phyloP scores from a whole-genome alignment of 2,888 invertebrate genomes.

The Bombylius discolor region DNA sequence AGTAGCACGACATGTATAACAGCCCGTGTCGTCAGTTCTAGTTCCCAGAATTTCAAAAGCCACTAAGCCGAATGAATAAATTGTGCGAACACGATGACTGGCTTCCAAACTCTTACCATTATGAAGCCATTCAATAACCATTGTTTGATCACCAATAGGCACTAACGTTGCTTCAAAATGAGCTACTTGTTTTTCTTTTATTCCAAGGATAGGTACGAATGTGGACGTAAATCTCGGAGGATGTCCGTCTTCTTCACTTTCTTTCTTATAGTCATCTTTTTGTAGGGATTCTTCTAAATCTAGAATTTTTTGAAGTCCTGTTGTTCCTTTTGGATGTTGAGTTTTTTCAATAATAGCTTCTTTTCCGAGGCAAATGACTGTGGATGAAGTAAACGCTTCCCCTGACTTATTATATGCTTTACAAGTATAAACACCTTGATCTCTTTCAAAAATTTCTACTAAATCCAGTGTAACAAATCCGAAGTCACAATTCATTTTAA shows the following conservation, averaged over 20 bases:
- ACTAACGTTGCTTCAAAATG: constrained; percentile 95
- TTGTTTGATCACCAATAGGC: constrained; percentile 85
- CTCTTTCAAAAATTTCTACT: constrained; percentile 81
- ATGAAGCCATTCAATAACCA: constrained; percentile 93
- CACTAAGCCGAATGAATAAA: constrained; percentile 95
- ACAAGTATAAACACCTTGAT: constrained; percentile 87
- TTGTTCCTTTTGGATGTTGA: constrained; percentile 90
- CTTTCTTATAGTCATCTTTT: constrained; percentile 51
- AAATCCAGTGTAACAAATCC: constrained; percentile 92
- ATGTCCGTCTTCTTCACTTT: constrained; percentile 65
- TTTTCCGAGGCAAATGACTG: constrained; percentile 70
- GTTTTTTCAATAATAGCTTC: constrained; percentile 74
- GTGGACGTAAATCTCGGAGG: constrained; percentile 81
- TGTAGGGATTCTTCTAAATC: constrained; percentile 77
- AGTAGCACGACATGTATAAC: constrained; percentile 75
- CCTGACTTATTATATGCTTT: constrained; percentile 79
- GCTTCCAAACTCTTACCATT: constrained; percentile 81
- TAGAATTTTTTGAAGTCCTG: constrained; percentile 82
- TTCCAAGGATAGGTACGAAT: constrained; percentile 66
- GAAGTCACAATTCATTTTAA: constrained; percentile 88
- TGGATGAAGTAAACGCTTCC: constrained; percentile 85
- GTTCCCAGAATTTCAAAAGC: constrained; percentile 91
- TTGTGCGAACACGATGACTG: constrained; percentile 80
- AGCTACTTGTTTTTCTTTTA: constrained; percentile 90
- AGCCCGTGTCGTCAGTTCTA: constrained; percentile 83